phyloP scores from a whole-genome alignment of 2,797 vertebrate genomes.

The Passerculus sandwichensis region DNA sequence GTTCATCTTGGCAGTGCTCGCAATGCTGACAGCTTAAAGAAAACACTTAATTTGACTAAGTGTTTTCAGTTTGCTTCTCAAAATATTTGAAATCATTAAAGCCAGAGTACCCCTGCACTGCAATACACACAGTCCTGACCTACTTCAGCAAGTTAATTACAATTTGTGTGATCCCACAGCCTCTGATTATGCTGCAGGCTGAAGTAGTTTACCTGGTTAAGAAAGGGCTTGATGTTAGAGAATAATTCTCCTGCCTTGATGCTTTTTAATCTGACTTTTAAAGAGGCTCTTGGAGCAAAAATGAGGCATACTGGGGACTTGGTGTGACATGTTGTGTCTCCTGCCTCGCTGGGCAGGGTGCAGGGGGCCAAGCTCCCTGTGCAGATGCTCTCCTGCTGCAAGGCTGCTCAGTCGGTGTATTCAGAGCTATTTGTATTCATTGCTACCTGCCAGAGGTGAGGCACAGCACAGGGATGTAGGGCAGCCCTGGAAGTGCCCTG shows the following conservation, averaged over 20 bases:
- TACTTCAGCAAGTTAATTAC: constrained; percentile 40
- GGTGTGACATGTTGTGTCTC: neutral
- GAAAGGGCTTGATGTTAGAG: neutral
- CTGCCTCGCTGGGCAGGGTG: neutral
- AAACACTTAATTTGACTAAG: constrained; percentile 72
- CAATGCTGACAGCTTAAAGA: constrained; percentile 61
- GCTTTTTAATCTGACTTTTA: neutral
- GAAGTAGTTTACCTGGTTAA: neutral
- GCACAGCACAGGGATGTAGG: neutral
- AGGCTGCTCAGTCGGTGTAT: neutral
- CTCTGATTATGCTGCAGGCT: constrained; percentile 17
- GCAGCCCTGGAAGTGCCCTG: neutral
- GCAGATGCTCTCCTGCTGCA: neutral
- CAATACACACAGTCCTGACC: constrained; percentile 21
- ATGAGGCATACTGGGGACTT: neutral
- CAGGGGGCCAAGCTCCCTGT: fast-evolving
- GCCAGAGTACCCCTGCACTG: constrained; percentile 27
- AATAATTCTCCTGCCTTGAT: neutral
- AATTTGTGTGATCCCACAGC: neutral
- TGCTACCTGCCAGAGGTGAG: neutral
- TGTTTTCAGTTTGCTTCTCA: constrained; percentile 63
- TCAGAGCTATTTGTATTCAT: neutral
- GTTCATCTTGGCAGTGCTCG: constrained; percentile 51
- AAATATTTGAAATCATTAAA: constrained; percentile 66
- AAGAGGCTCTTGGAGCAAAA: neutral